Percentiles rank a stretch among this genome's conserved stretches.
These are phyloP conservation scores for Trilocha varians DNA, from an alignment of 2,888 invertebrate species.

Conservation along the genomic window DNA sequence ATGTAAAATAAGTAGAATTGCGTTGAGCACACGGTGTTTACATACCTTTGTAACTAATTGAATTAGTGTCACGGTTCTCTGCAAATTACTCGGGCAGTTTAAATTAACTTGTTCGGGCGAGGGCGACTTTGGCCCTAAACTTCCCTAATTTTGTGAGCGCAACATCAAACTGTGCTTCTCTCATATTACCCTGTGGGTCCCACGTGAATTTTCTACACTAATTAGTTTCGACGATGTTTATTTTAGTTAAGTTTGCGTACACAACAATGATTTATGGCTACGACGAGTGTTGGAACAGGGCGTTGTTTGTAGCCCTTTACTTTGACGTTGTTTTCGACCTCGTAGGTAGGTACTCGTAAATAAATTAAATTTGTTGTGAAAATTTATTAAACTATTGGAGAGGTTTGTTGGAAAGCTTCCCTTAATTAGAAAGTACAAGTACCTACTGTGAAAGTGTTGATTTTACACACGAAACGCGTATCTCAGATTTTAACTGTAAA, in stretches of 20 bases:
- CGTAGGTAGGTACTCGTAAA: neutral
- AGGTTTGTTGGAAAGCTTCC: too few relatives aligned
- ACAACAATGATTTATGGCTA: conserved; percentile 58
- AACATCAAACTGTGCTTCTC: conserved; percentile 69
- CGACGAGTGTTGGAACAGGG: conserved; percentile 29
- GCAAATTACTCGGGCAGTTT: conserved; percentile 66
- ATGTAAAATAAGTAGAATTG: conserved; percentile 19
- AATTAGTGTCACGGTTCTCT: conserved; percentile 65
- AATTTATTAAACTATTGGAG: too few relatives aligned
- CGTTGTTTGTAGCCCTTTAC: conserved; percentile 21
- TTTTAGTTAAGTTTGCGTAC: conserved; percentile 60
- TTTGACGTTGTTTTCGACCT: conserved; percentile 5
- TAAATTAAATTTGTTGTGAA: neutral
- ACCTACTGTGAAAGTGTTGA: too few relatives aligned
- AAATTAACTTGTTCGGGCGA: conserved; percentile 66
- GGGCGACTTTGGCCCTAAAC: conserved; percentile 66
- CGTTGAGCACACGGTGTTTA: conserved; percentile 39
- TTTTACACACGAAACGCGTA: too few relatives aligned
- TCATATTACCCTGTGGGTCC: conserved; percentile 65
- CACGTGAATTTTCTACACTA: conserved; percentile 69
- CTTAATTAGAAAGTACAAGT: too few relatives aligned
- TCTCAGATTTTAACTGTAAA: too few relatives aligned
- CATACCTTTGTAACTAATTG: conserved; percentile 62
- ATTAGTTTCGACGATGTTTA: conserved; percentile 67
- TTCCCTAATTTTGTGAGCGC: conserved; percentile 69